Conservation (phyloP, 2,888 invertebrate species). For the Sthenelais limicola region DNA sequence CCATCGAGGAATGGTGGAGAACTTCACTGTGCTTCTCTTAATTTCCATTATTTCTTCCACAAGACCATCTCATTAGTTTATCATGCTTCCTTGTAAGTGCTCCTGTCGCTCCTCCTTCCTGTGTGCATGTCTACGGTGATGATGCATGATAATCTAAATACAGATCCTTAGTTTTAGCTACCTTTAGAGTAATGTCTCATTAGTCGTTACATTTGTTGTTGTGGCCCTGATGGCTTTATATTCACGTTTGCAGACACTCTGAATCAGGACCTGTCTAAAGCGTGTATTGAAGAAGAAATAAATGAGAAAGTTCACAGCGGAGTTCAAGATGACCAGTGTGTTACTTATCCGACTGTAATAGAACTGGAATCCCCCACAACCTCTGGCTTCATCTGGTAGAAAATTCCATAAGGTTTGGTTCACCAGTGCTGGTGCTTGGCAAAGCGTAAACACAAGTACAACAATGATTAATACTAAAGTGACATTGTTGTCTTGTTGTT, state of each 20-base stretch:
- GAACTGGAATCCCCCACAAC: slow-evolving; percentile 55
- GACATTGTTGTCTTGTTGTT: slow-evolving; percentile 56
- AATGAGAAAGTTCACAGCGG: slow-evolving; percentile 53
- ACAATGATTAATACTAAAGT: slow-evolving; percentile 55
- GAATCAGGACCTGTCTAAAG: slow-evolving; percentile 50
- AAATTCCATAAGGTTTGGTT: slow-evolving; percentile 54
- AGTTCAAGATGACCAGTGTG: slow-evolving; percentile 52
- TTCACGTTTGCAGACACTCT: slow-evolving; percentile 42
- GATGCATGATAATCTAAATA: too few relatives aligned
- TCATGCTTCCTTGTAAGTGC: too few relatives aligned
- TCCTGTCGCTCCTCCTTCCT: too few relatives aligned
- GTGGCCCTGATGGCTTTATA: slow-evolving; percentile 36
- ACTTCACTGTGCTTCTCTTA: too few relatives aligned
- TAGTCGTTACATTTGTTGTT: slow-evolving; percentile 9
- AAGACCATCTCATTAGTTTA: too few relatives aligned
- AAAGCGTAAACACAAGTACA: slow-evolving; percentile 53
- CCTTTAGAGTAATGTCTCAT: slow-evolving; percentile 37
- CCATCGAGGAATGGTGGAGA: too few relatives aligned
- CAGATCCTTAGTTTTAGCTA: too few relatives aligned
- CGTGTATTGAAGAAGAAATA: slow-evolving; percentile 54
- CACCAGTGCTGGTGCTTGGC: slow-evolving; percentile 53
- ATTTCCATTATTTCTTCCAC: too few relatives aligned
- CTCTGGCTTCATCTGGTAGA: slow-evolving; percentile 45
- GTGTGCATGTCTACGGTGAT: too few relatives aligned
- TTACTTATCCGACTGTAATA: slow-evolving; percentile 52